Conservation (phyloP, 1,140 invertebrate genomes). For the Euwallacea similis region DNA sequence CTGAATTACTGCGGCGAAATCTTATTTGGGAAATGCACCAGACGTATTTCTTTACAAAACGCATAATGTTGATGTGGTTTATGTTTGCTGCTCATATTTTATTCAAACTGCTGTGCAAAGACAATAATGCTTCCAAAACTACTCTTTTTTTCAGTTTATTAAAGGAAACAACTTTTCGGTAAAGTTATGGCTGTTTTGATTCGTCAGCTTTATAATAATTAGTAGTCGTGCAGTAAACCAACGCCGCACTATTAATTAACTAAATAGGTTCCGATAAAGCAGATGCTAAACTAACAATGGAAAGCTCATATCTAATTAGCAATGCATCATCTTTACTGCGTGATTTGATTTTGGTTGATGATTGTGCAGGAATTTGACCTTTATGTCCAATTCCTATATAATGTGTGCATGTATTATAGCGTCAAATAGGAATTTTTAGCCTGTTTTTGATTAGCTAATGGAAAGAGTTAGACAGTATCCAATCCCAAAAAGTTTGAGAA, state of each 20-base stretch:
- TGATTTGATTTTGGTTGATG: background rate
- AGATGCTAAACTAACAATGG: conserved; percentile 1
- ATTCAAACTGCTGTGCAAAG: background rate
- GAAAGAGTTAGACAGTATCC: too few species aligned
- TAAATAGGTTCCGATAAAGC: background rate
- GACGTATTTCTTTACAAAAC: conserved; percentile 14
- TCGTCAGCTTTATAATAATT: background rate
- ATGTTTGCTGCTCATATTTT: background rate
- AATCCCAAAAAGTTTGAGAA: too few species aligned
- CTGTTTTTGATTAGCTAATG: too few species aligned
- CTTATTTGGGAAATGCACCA: conserved; percentile 17
- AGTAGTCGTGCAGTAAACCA: background rate
- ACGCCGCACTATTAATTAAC: background rate
- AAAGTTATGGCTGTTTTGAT: background rate
- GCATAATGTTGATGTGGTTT: conserved; percentile 8
- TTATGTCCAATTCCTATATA: too few species aligned
- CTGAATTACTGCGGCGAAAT: conserved; percentile 16
- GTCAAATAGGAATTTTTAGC: too few species aligned
- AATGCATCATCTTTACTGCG: background rate
- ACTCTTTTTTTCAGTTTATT: background rate
- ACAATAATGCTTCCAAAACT: background rate
- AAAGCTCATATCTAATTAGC: background rate
- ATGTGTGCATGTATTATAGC: too few species aligned
- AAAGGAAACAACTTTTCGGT: background rate
- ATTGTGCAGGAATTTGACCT: background rate